Conservation (phyloP, 2,888 invertebrate species). For the Tromatobia lineatoria region DNA sequence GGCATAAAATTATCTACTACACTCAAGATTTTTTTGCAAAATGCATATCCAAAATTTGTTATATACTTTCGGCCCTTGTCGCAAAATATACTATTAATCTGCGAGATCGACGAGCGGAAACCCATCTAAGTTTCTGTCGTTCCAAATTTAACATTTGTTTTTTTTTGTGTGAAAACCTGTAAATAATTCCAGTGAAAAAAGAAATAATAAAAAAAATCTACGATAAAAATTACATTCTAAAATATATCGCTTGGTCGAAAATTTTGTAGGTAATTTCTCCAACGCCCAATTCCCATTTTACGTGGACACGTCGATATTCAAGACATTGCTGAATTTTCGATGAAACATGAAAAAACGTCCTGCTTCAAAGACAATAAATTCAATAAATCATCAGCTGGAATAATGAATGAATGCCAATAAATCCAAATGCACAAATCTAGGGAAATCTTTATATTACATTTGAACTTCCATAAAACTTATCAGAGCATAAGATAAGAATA, state of each 20-base stretch:
- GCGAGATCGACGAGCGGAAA: no score
- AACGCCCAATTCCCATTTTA: neutral
- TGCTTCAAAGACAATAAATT: neutral
- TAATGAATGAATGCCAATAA: neutral
- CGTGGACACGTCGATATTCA: neutral
- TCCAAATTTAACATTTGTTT: no score
- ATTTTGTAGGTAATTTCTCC: neutral
- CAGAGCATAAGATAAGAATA: constrained; percentile 32
- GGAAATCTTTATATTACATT: constrained; percentile 43
- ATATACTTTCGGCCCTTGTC: no score
- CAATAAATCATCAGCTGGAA: neutral
- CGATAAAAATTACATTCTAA: neutral
- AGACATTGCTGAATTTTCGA: neutral
- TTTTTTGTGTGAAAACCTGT: no score
- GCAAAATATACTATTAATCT: no score
- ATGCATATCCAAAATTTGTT: no score
- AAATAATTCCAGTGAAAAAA: constrained; percentile 4
- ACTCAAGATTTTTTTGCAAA: no score
- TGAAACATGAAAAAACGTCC: neutral
- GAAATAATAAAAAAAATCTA: neutral
- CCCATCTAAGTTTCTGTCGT: no score
- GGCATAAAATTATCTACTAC: no score
- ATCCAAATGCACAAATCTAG: neutral
- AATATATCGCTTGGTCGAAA: no score
- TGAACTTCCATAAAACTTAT: constrained; percentile 20